These are phyloP conservation scores for Dynastes grantii DNA, from an alignment of 2,888 invertebrate species.

Conservation along the genomic window DNA sequence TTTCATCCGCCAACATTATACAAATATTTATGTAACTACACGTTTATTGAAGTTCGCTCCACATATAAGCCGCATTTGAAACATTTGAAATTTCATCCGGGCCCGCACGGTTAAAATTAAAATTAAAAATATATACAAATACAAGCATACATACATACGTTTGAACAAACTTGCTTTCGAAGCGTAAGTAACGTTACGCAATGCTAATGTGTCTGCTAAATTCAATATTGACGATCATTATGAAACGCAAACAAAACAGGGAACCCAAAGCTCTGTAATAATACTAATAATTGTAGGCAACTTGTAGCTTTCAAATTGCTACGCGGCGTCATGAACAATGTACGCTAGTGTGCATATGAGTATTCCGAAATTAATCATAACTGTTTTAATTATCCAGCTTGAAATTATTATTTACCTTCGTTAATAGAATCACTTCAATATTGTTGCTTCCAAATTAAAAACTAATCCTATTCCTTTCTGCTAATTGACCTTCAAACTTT, in stretches of 20 bases:
- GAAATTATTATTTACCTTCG: too few species aligned
- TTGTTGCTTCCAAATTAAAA: too few species aligned
- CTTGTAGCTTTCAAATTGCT: not conserved
- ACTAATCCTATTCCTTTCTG: too few species aligned
- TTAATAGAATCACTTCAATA: too few species aligned
- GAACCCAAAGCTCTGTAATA: not conserved
- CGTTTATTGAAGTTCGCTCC: constrained; percentile 23
- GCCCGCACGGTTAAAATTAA: constrained; percentile 2
- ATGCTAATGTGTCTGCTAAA: not conserved
- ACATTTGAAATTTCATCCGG: constrained; percentile 27
- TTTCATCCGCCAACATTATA: constrained; percentile 30
- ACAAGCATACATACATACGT: too few species aligned
- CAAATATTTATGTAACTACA: constrained; percentile 29
- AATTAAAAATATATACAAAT: constrained; percentile 4
- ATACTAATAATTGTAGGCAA: not conserved
- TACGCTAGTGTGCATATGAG: too few species aligned
- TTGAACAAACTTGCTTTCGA: not conserved
- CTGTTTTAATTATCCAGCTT: too few species aligned
- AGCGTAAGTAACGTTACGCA: constrained; percentile 11
- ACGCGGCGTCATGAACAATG: not conserved
- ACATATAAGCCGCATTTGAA: not conserved
- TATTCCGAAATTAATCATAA: too few species aligned
- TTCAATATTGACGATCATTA: constrained; percentile 10
- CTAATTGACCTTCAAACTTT: too few species aligned
- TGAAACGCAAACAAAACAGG: constrained; percentile 10